Conservation (phyloP, 2,113 vertebrate genomes). For the Scalopus aquaticus region DNA sequence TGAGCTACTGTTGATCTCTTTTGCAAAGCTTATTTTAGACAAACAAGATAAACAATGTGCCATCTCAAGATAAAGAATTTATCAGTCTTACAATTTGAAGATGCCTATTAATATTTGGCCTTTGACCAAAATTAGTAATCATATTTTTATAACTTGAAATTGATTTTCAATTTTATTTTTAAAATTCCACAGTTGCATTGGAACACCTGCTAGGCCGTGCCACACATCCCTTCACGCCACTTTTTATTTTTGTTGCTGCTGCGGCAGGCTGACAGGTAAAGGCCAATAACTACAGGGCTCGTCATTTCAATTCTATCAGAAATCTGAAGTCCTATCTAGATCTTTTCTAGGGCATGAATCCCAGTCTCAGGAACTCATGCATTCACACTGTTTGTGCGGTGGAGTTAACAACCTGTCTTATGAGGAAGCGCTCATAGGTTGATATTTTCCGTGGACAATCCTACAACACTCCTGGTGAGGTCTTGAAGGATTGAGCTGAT, state of each 20-base stretch:
- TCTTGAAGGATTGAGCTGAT: background rate
- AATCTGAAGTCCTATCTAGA: background rate
- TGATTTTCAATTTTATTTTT: background rate
- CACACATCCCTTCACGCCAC: rapidly evolving
- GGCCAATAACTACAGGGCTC: background rate
- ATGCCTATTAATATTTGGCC: background rate
- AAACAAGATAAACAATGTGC: background rate
- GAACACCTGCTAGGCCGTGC: background rate
- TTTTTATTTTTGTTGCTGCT: rapidly evolving
- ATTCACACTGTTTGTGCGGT: background rate
- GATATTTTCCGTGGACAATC: background rate
- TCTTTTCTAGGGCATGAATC: background rate
- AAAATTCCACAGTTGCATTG: background rate
- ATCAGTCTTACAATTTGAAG: background rate
- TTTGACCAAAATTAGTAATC: background rate
- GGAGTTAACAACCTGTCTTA: background rate
- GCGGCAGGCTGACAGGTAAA: background rate
- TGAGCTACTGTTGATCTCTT: background rate
- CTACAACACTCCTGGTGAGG: too few species aligned
- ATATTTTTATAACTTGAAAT: background rate
- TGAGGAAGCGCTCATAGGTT: background rate
- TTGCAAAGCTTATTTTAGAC: background rate
- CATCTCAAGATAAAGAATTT: background rate
- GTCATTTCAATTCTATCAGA: background rate
- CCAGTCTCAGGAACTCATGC: background rate